Evolutionary conservation across 2,797 vertebrate genomes (phyloP).

Genomic region (Hypotaenidia philippensis): DNA sequence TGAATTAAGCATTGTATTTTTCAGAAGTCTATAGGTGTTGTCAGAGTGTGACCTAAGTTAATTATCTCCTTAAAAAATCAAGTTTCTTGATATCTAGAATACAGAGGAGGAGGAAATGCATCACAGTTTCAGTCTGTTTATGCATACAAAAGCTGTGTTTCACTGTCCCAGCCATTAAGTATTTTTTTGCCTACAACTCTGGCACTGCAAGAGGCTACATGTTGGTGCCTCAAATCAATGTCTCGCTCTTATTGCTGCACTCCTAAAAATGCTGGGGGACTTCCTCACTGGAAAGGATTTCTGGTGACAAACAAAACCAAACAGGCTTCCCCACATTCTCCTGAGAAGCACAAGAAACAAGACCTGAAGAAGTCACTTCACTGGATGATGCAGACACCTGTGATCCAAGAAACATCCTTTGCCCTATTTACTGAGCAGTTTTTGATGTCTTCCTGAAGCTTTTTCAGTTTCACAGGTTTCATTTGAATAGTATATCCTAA

Average conservation of each 20-base stretch:
- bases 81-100: neutral
- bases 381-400: neutral
- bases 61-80: neutral
- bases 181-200: neutral
- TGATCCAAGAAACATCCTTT: neutral
- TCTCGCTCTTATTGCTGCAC: neutral
- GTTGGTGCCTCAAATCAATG: neutral
- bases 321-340: neutral
- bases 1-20: neutral
- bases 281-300: neutral
- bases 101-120: neutral
- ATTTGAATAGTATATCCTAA: neutral
- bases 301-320: neutral
- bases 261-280: neutral
- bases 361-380: neutral
- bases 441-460: neutral
- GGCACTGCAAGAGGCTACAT: neutral
- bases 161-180: neutral
- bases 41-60: neutral
- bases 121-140: neutral
- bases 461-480: neutral
- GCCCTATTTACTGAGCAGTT: neutral
- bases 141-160: neutral
- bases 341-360: neutral
- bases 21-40: neutral